These are phyloP conservation scores for Anguilla rostrata DNA, from an alignment of 2,113 vertebrate genomes.

Conservation along the genomic window DNA sequence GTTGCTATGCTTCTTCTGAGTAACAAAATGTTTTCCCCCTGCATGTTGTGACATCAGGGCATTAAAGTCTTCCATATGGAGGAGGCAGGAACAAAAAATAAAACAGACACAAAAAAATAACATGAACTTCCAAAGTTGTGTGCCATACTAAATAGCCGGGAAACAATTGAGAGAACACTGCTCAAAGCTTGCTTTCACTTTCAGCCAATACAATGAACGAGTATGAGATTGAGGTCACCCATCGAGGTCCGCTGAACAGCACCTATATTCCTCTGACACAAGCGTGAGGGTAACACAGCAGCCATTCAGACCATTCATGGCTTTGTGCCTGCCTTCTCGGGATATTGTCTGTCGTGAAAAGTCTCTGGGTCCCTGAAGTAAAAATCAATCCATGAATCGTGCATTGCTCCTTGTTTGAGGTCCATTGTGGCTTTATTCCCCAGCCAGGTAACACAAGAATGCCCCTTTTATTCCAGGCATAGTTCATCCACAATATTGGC, in stretches of 20 bases:
- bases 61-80: constrained; percentile 19
- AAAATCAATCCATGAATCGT: constrained; percentile 75
- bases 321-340: constrained; percentile 63
- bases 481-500: constrained; percentile 80
- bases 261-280: constrained; percentile 65
- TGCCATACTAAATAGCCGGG: constrained; percentile 41
- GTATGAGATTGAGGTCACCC: constrained; percentile 70
- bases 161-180: constrained; percentile 54
- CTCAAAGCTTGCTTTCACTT: constrained; percentile 54
- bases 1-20: neutral
- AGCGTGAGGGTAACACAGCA: constrained; percentile 63
- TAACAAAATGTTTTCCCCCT: neutral
- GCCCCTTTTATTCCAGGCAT: constrained; percentile 66
- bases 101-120: constrained; percentile 8
- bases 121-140: constrained; percentile 41
- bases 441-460: constrained; percentile 76
- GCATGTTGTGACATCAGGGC: constrained; percentile 13
- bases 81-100: constrained; percentile 4
- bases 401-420: constrained; percentile 71
- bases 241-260: constrained; percentile 55
- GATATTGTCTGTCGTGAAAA: constrained; percentile 70
- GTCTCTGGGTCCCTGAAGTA: constrained; percentile 74
- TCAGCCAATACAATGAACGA: constrained; percentile 49
- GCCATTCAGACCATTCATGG: constrained; percentile 64
- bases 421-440: constrained; percentile 76